These are phyloP conservation scores for Anoplopoma fimbria DNA, from an alignment of 2,113 vertebrate genomes.

Conservation along the genomic window DNA sequence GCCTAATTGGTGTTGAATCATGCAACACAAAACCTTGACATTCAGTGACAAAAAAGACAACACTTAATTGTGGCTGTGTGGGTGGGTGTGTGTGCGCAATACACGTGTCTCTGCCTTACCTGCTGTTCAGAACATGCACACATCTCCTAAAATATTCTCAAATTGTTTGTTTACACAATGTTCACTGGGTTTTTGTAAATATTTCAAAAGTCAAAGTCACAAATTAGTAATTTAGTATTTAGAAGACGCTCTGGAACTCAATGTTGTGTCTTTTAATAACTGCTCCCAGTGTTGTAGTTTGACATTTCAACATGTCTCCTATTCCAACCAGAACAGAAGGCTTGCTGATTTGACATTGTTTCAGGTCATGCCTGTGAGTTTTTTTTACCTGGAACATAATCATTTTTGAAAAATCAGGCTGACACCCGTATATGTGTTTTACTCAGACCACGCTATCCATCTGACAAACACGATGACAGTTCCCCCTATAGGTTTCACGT, in stretches of 20 bases:
- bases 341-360: conserved; percentile 9
- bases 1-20: background rate
- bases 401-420: conserved; percentile 19
- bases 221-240: background rate
- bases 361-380: conserved; percentile 19
- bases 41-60: background rate
- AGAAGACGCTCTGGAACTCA: conserved; percentile 4
- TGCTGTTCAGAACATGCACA: background rate
- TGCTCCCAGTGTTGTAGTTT: conserved; percentile 19
- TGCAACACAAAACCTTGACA: background rate
- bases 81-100: too few relatives aligned
- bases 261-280: conserved; percentile 16
- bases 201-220: conserved; percentile 15
- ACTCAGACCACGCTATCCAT: conserved; percentile 24
- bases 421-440: conserved; percentile 9
- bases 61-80: too few relatives aligned
- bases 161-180: background rate
- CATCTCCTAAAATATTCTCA: background rate
- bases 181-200: background rate
- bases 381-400: conserved; percentile 34
- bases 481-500: background rate
- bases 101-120: background rate
- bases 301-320: conserved; percentile 34
- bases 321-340: conserved; percentile 9
- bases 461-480: background rate